A percentile compares a stretch with the other conserved stretches of the same genome.
Evolutionary conservation across 2,113 vertebrate genomes (phyloP).

Genomic region (Theristicus caerulescens): DNA sequence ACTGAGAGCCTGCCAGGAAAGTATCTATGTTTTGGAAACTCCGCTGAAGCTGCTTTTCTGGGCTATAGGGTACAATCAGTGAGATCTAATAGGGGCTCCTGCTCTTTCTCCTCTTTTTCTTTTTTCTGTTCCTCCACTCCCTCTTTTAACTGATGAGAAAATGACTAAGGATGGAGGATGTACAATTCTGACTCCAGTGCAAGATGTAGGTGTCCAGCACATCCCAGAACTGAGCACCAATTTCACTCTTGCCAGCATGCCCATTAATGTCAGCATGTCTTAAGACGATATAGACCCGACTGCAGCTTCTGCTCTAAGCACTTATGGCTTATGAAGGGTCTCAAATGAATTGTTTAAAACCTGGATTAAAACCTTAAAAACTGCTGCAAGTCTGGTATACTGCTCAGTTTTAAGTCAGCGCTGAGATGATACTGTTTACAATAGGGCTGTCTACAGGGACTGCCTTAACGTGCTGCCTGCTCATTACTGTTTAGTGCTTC

Average conservation of each 20-base stretch:
- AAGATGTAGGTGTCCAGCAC: neutral
- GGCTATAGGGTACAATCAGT: neutral
- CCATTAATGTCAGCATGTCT: neutral
- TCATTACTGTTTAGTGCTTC: neutral
- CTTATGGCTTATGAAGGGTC: neutral
- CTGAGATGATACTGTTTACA: neutral
- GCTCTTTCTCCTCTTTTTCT: neutral
- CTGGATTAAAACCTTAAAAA: neutral
- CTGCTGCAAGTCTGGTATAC: neutral
- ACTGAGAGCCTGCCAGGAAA: neutral
- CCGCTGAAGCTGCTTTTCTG: neutral
- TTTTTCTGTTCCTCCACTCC: neutral
- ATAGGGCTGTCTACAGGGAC: neutral
- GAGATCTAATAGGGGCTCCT: neutral
- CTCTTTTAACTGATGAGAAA: neutral
- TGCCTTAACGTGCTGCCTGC: neutral
- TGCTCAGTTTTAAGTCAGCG: neutral
- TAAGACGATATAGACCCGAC: neutral
- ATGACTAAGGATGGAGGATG: neutral
- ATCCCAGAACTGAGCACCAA: accelerated
- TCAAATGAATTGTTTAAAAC: neutral
- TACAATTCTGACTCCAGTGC: neutral
- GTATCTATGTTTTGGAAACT: neutral
- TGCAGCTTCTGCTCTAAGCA: neutral
- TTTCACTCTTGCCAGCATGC: neutral